phyloP scores from a whole-genome alignment of 2,888 invertebrate species.

The Pecten maximus region DNA sequence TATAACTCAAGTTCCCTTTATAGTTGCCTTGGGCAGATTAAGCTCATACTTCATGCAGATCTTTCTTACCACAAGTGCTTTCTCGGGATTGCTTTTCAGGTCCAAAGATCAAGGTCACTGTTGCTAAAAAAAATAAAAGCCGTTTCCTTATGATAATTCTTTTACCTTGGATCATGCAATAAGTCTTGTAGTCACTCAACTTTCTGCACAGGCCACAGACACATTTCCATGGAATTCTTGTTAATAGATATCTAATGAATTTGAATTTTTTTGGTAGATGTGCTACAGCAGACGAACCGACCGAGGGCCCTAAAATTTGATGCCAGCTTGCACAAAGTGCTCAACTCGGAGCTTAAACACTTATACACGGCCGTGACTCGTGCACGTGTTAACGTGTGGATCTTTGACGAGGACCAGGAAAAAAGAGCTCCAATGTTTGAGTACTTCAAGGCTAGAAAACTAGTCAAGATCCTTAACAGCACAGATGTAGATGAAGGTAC shows the following conservation, averaged over 20 bases:
- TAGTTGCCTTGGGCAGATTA: too few relatives aligned
- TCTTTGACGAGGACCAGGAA: slow-evolving; percentile 76
- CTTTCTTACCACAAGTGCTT: too few relatives aligned
- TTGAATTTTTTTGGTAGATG: slow-evolving; percentile 55
- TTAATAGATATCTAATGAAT: not conserved
- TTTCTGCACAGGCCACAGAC: too few relatives aligned
- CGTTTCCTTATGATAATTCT: too few relatives aligned
- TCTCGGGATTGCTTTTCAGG: too few relatives aligned
- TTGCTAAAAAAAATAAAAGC: too few relatives aligned
- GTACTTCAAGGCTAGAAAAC: slow-evolving; percentile 72
- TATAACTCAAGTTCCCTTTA: too few relatives aligned
- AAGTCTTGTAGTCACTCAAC: too few relatives aligned
- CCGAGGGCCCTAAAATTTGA: slow-evolving; percentile 75
- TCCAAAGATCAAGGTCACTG: too few relatives aligned
- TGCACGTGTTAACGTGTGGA: slow-evolving; percentile 80
- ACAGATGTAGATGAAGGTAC: not conserved
- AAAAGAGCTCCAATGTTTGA: slow-evolving; percentile 78
- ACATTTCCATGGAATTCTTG: not conserved
- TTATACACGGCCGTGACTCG: slow-evolving; percentile 78
- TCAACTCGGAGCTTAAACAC: slow-evolving; percentile 78
- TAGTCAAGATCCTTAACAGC: slow-evolving; percentile 55
- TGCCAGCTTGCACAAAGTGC: slow-evolving; percentile 74
- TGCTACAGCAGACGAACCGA: slow-evolving; percentile 61
- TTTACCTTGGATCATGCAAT: too few relatives aligned
- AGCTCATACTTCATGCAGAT: too few relatives aligned